Conservation (phyloP, 2,113 vertebrate species). For the Psammodynastes pulverulentus region DNA sequence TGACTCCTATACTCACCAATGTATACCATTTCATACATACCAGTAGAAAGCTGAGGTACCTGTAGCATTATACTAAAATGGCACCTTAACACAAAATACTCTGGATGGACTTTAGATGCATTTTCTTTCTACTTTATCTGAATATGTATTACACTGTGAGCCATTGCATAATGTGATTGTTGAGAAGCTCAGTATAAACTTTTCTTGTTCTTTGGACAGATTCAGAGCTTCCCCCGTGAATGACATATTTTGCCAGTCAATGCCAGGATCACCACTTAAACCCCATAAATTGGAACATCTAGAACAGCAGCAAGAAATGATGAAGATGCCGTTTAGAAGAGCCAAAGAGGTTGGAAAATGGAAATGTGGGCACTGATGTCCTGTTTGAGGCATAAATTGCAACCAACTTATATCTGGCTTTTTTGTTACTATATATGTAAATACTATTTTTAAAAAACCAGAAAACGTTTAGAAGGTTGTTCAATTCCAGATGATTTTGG, state of each 20-base stretch:
- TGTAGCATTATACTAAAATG: background rate
- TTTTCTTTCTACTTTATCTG: background rate
- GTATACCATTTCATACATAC: background rate
- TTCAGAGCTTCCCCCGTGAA: conserved; percentile 95
- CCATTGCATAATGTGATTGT: background rate
- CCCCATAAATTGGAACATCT: conserved; percentile 84
- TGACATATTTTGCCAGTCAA: conserved; percentile 93
- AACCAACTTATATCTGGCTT: background rate
- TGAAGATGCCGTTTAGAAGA: conserved; percentile 83
- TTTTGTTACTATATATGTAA: background rate
- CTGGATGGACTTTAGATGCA: background rate
- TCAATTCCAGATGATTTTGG: background rate
- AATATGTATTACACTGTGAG: background rate
- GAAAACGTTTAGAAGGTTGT: background rate
- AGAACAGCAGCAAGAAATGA: conserved; percentile 78
- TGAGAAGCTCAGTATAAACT: background rate
- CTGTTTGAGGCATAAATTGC: background rate
- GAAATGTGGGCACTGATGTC: background rate
- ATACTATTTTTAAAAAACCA: background rate
- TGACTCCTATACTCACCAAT: too few relatives aligned
- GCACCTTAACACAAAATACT: background rate
- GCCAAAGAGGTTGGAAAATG: conserved; percentile 72
- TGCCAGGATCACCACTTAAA: conserved; percentile 88
- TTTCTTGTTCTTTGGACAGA: conserved; percentile 50
- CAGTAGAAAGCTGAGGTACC: background rate